Evolutionary conservation across 1,140 invertebrate species (phyloP).

Genomic region (Mactra quadrangularis): DNA sequence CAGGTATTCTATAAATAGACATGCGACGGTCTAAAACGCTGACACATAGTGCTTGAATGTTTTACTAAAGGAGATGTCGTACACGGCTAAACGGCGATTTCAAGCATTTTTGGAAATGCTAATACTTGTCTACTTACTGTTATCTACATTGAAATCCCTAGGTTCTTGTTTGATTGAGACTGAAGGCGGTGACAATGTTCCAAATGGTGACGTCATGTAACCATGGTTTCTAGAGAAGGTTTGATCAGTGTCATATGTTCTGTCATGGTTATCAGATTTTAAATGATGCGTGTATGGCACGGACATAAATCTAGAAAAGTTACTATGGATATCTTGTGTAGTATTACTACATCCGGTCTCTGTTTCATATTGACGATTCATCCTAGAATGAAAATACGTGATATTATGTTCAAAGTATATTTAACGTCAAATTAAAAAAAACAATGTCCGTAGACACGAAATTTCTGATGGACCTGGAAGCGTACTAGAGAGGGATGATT

Average conservation of each 20-base stretch:
- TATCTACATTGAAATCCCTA: slow-evolving; percentile 50
- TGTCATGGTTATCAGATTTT: slow-evolving; percentile 46
- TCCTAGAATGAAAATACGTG: too few species aligned
- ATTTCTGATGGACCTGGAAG: too few species aligned
- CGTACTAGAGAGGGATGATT: too few species aligned
- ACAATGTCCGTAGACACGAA: too few species aligned
- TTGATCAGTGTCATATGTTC: slow-evolving; percentile 41
- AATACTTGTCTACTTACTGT: slow-evolving; percentile 45
- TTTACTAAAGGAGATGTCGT: too few species aligned
- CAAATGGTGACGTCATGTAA: slow-evolving; percentile 54
- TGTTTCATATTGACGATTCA: not conserved
- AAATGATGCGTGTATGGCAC: slow-evolving; percentile 57
- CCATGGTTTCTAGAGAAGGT: slow-evolving; percentile 39
- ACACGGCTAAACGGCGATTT: too few species aligned
- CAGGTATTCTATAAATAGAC: too few species aligned
- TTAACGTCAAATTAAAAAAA: too few species aligned
- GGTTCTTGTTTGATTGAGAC: slow-evolving; percentile 59
- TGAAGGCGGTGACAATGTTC: slow-evolving; percentile 31
- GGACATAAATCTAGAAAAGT: slow-evolving; percentile 51
- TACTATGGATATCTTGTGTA: slow-evolving; percentile 30
- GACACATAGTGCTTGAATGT: too few species aligned
- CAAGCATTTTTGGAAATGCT: too few species aligned
- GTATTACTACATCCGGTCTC: slow-evolving; percentile 2
- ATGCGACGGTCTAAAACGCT: too few species aligned
- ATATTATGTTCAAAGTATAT: too few species aligned